Evolutionary conservation across 1,140 invertebrate genomes (phyloP).

Genomic region (Drosophila simulans): DNA sequence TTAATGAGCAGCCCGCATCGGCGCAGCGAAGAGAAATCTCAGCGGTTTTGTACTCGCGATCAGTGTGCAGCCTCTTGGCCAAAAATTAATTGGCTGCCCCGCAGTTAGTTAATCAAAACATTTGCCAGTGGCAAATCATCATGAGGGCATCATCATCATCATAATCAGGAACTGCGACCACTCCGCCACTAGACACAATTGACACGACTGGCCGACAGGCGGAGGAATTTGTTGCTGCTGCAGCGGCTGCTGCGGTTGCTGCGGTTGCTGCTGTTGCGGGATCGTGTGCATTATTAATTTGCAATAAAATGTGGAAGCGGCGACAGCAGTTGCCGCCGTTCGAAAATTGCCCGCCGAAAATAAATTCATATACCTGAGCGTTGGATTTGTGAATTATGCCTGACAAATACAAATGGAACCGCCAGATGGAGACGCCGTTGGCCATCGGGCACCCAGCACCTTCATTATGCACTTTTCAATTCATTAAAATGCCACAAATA

Average conservation of each 20-base stretch:
- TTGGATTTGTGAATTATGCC: slow-evolving; percentile 74
- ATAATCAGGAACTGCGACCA: slow-evolving; percentile 26
- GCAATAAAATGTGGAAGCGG: slow-evolving; percentile 77
- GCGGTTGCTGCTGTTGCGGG: slow-evolving; percentile 7
- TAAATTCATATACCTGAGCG: slow-evolving; percentile 73
- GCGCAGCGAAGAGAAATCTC: slow-evolving; percentile 59
- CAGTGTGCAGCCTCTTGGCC: slow-evolving; percentile 11
- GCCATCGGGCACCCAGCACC: slow-evolving; percentile 27
- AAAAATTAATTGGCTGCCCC: slow-evolving; percentile 74
- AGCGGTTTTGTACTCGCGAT: slow-evolving; percentile 64
- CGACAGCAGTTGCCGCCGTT: slow-evolving; percentile 43
- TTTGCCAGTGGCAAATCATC: slow-evolving; percentile 65
- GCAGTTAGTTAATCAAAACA: slow-evolving; percentile 81
- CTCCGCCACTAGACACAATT: slow-evolving; percentile 69
- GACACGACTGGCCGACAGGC: slow-evolving; percentile 58
- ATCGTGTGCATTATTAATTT: slow-evolving; percentile 79
- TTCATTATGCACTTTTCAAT: slow-evolving; percentile 59
- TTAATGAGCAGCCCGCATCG: slow-evolving; percentile 65
- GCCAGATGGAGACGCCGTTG: slow-evolving; percentile 63
- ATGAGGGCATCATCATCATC: slow-evolving; percentile 30
- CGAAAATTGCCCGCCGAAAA: slow-evolving; percentile 49
- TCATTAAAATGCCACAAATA: slow-evolving; percentile 79
- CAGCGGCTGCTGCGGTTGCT: too few species aligned
- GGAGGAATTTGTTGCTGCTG: slow-evolving; percentile 14
- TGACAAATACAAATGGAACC: slow-evolving; percentile 82